Base-by-base conservation (phyloP, 1,140 invertebrate genomes). In the Aleiodes sp. region DNA sequence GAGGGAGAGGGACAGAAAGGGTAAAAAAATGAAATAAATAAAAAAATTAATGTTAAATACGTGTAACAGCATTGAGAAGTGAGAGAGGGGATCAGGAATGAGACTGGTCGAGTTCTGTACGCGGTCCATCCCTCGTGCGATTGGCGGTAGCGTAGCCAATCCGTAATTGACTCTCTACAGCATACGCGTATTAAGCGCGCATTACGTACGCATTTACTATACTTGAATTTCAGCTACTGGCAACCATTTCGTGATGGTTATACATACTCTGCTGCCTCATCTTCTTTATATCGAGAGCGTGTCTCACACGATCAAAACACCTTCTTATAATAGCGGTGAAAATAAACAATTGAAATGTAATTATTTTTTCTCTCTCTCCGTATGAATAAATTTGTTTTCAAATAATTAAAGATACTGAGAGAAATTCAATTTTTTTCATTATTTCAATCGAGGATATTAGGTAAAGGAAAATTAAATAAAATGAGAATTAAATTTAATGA, bases 71-170 rank as follows among this genome's bases (percentile, higher is more conserved):
- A 21, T 24, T 12, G 46, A 9, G 46, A 52, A 52, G 26, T 29
- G 28, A 29, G 12, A 31, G 12, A 28, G 10, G 52, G 24, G n/a
- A 9, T 12, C 8, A 12, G 28, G 56, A 29, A 59, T 59, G 14
- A 59, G 28, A 59, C 28, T 59, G 56, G 56, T 59, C 28, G 56
- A 14, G 56, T 59, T 28, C 56, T 4, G 56, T 10, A 29, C 28
- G 14, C n/a, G 56, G 41, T 56, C 43, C 28, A 52, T 56, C 41
- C 63, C 29, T 65, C 9, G 16, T 33, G 4, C 43, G 63, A 65
- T 56, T 65, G 63, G 63, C 63, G 63, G 63, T 65, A 65, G 63
- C 43, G 63, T 65, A 33, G 43, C 63, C 41, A 65, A 65, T 65
- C 26, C 43, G 63, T 65, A 65, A 65, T 65, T 65, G 63, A 65